Conservation (phyloP, 2,113 vertebrate species). For the Erythrolamprus reginae region DNA sequence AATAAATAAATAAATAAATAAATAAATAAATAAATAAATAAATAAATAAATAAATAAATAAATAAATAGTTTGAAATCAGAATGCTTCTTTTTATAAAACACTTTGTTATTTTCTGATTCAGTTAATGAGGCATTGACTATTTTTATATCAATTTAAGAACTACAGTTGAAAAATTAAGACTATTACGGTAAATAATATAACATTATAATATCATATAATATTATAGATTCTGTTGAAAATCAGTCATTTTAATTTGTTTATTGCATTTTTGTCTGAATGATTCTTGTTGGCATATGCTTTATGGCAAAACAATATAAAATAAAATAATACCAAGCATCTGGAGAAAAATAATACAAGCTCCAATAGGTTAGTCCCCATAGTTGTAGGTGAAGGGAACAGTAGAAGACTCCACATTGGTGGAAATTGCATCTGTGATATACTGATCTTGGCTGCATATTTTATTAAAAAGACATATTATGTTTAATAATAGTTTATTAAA, state of each 20-base stretch:
- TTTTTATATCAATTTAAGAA: background rate
- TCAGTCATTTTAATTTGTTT: background rate
- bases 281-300: background rate
- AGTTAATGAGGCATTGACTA: conserved; percentile 14
- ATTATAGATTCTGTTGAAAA: background rate
- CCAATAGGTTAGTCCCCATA: background rate
- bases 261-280: no score
- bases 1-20: no score
- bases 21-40: no score
- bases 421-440: background rate
- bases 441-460: background rate
- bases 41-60: no score
- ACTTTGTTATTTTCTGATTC: background rate
- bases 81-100: background rate
- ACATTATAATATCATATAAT: background rate
- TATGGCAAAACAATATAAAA: background rate
- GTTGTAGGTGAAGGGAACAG: background rate
- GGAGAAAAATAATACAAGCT: background rate
- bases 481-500: background rate
- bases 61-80: conserved; percentile 4
- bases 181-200: background rate
- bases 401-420: background rate
- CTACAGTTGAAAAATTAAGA: background rate
- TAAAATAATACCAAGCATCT: background rate
- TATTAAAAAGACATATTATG: background rate